Base-by-base conservation (phyloP, 2,888 invertebrate species). In the Prosopocoilus inquinatus region DNA sequence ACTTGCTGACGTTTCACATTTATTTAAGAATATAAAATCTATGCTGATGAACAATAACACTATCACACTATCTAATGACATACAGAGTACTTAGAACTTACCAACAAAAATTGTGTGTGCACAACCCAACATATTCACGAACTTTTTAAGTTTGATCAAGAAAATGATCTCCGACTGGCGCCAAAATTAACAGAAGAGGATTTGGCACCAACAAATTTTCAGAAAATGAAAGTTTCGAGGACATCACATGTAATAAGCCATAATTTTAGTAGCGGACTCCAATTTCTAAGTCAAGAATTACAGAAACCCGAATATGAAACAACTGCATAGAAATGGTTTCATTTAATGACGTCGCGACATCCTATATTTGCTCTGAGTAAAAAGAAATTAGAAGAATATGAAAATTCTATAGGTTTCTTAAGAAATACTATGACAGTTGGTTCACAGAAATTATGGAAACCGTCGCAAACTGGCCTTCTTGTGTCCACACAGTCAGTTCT, bases 291-390 rank as follows among this genome's bases (percentile, higher is more conserved):
- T 33, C 35, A 50, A 50, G 50, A 59, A 47, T 28, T 45, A 11
- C 33, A 54, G 35, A 41, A 50, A 33, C 53, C 50, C 12, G 45
- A 52, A 35, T 50, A 51, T 43, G 12, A 45, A 35, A 62, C 59
- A n/a, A 62, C 62, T 20, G 60, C 60, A n/a, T 59, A 59, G 59
- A 50, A 57, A 12, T 62, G 62, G 62, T 62, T 62, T 55, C 11
- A 32, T 15, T 12, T 59, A 44, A 62, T 62, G 62, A 55, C 62
- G 32, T 53, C 53, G 11, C 47, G 61, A 38, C 55, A 52, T 47
- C 58, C 56, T 46, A 4, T 15, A 28, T n/a, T 51, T 28, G 58
- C 58, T 28, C 16, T 58, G 43, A 57, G 50, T 44, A 50, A 49
- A 50, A 16, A 47, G 13, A 58, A 57, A 32, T 9, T 35, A 33